A percentile compares a stretch with the other conserved stretches of the same genome.
These are phyloP conservation scores for Harlomillsia oculata DNA, from an alignment of 1,140 invertebrate species.

Conservation along the genomic window DNA sequence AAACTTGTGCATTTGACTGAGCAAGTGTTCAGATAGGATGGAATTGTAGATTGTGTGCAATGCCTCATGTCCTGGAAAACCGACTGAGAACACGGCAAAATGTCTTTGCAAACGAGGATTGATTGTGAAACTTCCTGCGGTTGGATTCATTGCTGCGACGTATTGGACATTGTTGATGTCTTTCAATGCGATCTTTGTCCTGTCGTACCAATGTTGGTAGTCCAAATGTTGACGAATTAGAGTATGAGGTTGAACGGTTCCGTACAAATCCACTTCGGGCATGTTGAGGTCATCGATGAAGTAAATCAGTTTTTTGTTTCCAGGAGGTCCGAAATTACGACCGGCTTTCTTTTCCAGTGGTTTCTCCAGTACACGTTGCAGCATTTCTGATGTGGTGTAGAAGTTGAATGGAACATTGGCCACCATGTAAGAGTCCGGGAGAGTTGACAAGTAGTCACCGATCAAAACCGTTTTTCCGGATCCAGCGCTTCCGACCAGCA, in stretches of 20 bases:
- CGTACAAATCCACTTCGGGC: slow-evolving; percentile 77
- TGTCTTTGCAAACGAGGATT: slow-evolving; percentile 87
- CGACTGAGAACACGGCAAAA: slow-evolving; percentile 88
- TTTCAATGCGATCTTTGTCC: slow-evolving; percentile 79
- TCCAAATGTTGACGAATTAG: slow-evolving; percentile 89
- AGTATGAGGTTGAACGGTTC: slow-evolving; percentile 92
- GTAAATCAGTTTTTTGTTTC: slow-evolving; percentile 84
- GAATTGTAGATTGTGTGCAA: slow-evolving; percentile 79
- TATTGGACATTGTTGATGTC: slow-evolving; percentile 96
- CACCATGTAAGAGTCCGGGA: slow-evolving; percentile 78
- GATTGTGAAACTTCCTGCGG: slow-evolving; percentile 91
- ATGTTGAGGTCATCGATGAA: slow-evolving; percentile 98
- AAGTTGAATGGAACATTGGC: slow-evolving; percentile 93
- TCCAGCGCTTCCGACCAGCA: slow-evolving; percentile 86
- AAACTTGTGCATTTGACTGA: slow-evolving; percentile 69
- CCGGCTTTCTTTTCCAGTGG: slow-evolving; percentile 96
- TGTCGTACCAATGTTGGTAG: slow-evolving; percentile 91
- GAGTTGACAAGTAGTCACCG: slow-evolving; percentile 66
- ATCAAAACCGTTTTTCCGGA: slow-evolving; percentile 86
- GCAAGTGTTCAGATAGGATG: slow-evolving; percentile 76
- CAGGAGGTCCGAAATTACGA: slow-evolving; percentile 87
- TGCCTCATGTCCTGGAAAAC: slow-evolving; percentile 76
- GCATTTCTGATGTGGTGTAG: slow-evolving; percentile 83
- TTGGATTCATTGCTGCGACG: slow-evolving; percentile 94
- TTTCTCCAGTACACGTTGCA: slow-evolving; percentile 88